Evolutionary conservation across 2,797 vertebrate species (phyloP).

Genomic region (Argyrosomus regius): DNA sequence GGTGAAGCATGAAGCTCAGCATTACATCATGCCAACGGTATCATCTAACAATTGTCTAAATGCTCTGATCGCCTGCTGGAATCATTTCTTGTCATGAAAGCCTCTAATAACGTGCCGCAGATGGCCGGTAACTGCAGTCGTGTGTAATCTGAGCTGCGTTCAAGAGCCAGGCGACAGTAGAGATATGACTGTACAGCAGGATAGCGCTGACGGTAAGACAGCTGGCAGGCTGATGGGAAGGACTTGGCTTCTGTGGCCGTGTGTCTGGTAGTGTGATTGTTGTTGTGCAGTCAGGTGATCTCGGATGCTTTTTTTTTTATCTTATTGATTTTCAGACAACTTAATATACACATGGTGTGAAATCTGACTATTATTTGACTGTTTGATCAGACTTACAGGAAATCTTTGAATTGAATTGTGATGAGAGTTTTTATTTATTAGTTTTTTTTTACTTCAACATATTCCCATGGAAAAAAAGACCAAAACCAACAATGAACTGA

Average conservation of each 20-base stretch:
- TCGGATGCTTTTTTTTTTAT: neutral
- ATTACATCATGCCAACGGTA: conserved; percentile 46
- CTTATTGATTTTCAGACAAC: neutral
- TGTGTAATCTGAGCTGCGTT: conserved; percentile 68
- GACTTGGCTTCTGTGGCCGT: conserved; percentile 28
- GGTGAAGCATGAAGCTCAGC: conserved; percentile 21
- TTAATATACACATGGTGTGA: neutral
- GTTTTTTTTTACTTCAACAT: neutral
- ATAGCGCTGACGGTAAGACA: conserved; percentile 60
- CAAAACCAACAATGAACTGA: neutral
- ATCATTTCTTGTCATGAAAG: conserved; percentile 44
- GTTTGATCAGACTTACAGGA: conserved; percentile 1
- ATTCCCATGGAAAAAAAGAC: neutral
- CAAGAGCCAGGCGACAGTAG: conserved; percentile 39
- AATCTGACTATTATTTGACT: conserved; percentile 13
- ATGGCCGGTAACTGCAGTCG: conserved; percentile 51
- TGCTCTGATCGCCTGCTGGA: conserved; percentile 35
- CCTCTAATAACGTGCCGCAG: conserved; percentile 59
- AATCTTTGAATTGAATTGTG: neutral
- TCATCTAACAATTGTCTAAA: conserved; percentile 34
- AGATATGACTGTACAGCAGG: conserved; percentile 52
- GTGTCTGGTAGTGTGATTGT: conserved; percentile 21
- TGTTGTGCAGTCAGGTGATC: conserved; percentile 35
- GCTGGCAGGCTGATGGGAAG: conserved; percentile 67
- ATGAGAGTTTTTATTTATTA: neutral